A percentile compares a stretch with the other conserved stretches of the same genome.
Conservation (phyloP, 1,140 invertebrate genomes). For the Eufriesea mexicana region DNA sequence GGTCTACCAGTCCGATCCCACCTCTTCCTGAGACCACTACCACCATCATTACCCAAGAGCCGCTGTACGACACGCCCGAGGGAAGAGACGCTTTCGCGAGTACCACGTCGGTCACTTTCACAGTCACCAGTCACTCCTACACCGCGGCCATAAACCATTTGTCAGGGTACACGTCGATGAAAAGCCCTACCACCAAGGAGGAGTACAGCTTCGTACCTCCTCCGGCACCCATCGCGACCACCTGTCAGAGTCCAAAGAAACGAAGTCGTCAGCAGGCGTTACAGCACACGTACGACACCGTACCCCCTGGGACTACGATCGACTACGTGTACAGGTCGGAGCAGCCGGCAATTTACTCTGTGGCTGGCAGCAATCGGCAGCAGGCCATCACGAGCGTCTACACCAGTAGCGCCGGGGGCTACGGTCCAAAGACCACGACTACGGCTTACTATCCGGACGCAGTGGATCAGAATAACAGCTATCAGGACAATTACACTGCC, state of each 20-base stretch:
- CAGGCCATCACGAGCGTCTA: slow-evolving; percentile 88
- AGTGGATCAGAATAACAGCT: slow-evolving; percentile 86
- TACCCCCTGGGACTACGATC: slow-evolving; percentile 65
- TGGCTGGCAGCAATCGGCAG: slow-evolving; percentile 87
- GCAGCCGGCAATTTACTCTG: slow-evolving; percentile 88
- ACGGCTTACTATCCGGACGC: slow-evolving; percentile 85
- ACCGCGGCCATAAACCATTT: slow-evolving; percentile 72
- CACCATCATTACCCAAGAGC: slow-evolving; percentile 73
- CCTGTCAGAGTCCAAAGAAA: slow-evolving; percentile 76
- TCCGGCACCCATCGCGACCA: slow-evolving; percentile 63
- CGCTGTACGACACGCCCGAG: slow-evolving; percentile 79
- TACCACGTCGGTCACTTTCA: slow-evolving; percentile 21
- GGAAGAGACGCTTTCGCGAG: slow-evolving; percentile 74
- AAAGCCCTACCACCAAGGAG: slow-evolving; percentile 74
- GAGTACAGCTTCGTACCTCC: slow-evolving; percentile 75
- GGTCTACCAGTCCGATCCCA: slow-evolving; percentile 73
- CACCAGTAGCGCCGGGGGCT: slow-evolving; percentile 85
- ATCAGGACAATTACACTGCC: slow-evolving; percentile 74
- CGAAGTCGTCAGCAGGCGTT: slow-evolving; percentile 73
- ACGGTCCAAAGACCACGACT: slow-evolving; percentile 83
- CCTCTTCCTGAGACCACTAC: slow-evolving; percentile 71
- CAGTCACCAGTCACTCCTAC: slow-evolving; percentile 64
- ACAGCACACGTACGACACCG: slow-evolving; percentile 68
- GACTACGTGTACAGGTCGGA: slow-evolving; percentile 85
- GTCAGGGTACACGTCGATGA: slow-evolving; percentile 67